Evolutionary conservation across 1,140 invertebrate genomes (phyloP).

Genomic region (Plodia interpunctella): DNA sequence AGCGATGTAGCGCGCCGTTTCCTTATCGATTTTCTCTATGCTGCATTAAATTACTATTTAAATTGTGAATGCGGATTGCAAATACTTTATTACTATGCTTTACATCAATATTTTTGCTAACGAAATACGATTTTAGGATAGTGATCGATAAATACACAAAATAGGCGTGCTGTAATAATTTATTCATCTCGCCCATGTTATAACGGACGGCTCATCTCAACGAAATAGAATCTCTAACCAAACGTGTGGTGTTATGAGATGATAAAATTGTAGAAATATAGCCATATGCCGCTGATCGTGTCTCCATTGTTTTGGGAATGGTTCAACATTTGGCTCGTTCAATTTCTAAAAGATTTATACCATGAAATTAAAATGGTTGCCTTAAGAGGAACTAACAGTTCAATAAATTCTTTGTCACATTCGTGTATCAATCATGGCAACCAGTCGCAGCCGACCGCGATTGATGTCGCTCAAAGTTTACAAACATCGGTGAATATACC

Average conservation of each 20-base stretch:
- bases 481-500: constrained; percentile 47
- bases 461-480: constrained; percentile 41
- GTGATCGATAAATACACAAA: constrained; percentile 12
- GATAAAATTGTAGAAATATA: constrained; percentile 24
- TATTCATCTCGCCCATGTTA: background rate
- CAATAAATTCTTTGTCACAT: constrained; percentile 43
- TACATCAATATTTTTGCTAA: constrained; percentile 29
- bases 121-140: constrained; percentile 21
- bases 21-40: constrained; percentile 74
- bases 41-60: constrained; percentile 71
- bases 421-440: constrained; percentile 42
- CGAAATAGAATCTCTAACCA: background rate
- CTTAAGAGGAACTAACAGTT: constrained; percentile 54
- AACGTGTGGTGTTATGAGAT: constrained; percentile 29
- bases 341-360: constrained; percentile 66
- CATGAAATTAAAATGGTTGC: constrained; percentile 71
- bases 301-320: constrained; percentile 66
- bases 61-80: constrained; percentile 64
- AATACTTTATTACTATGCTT: constrained; percentile 52
- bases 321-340: constrained; percentile 65
- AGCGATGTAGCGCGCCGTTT: constrained; percentile 58
- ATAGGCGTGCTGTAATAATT: background rate
- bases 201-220: background rate
- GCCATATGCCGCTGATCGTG: constrained; percentile 58
- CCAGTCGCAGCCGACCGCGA: constrained; percentile 32